A percentile compares a stretch with the other conserved stretches of the same genome.
Evolutionary conservation across 2,888 invertebrate genomes (phyloP).

Genomic region (Phaonia tiefii): DNA sequence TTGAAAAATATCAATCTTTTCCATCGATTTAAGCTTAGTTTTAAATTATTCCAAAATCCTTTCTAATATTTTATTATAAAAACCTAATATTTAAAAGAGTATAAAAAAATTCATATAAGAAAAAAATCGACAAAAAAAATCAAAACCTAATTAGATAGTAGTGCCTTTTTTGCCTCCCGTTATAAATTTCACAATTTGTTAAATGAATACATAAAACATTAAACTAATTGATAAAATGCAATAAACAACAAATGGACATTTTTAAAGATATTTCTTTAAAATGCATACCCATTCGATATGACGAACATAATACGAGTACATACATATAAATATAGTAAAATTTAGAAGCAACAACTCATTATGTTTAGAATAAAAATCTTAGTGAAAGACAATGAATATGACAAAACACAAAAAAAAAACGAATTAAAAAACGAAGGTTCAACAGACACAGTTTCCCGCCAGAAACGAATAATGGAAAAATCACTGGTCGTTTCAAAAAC

Average conservation of each 20-base stretch:
- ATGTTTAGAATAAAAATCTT: background rate
- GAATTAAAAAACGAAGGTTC: no score
- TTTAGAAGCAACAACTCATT: no score
- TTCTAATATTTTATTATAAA: constrained; percentile 33
- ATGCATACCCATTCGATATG: no score
- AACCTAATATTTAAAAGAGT: constrained; percentile 36
- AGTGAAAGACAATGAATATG: background rate
- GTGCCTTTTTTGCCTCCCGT: constrained; percentile 77
- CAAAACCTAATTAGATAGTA: constrained; percentile 76
- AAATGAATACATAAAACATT: constrained; percentile 34
- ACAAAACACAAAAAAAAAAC: constrained; percentile 7
- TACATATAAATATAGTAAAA: background rate
- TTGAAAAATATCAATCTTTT: constrained; percentile 53
- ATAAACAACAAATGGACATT: no score
- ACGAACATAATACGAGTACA: no score
- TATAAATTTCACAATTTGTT: constrained; percentile 57
- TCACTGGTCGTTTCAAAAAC: no score
- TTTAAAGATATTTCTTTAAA: no score
- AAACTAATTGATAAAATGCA: constrained; percentile 34
- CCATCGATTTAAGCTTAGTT: constrained; percentile 64
- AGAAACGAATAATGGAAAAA: no score
- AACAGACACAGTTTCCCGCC: no score
- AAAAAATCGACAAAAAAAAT: constrained; percentile 44
- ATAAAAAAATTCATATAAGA: constrained; percentile 54
- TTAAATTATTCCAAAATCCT: constrained; percentile 42